Conservation (phyloP, 2,113 vertebrate genomes). For the Anser cygnoides region DNA sequence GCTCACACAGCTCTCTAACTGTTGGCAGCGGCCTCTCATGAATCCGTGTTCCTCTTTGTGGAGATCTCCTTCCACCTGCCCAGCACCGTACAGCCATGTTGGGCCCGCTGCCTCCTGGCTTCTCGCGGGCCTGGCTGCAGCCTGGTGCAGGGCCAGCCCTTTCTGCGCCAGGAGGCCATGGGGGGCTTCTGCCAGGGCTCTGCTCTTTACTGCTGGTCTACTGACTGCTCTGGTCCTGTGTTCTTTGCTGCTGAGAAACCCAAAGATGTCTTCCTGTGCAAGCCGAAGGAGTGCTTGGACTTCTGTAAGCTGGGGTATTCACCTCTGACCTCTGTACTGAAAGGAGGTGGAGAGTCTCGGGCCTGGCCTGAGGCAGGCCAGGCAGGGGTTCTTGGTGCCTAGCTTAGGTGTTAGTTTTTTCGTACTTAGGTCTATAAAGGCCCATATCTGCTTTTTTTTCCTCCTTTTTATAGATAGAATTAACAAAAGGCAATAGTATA, state of each 20-base stretch:
- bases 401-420: neutral
- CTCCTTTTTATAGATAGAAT: fast-evolving
- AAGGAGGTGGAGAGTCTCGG: neutral
- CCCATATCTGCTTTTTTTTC: neutral
- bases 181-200: too few species aligned
- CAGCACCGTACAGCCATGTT: neutral
- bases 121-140: neutral
- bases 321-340: neutral
- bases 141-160: too few species aligned
- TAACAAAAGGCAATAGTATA: neutral
- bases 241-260: neutral
- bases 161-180: too few species aligned
- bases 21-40: neutral
- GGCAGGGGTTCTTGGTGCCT: neutral
- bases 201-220: too few species aligned
- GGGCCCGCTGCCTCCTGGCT: too few species aligned
- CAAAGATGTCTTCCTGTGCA: neutral
- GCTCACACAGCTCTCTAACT: neutral
- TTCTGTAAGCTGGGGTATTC: neutral
- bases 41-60: neutral
- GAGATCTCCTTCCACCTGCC: neutral
- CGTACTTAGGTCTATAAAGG: neutral
- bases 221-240: neutral
- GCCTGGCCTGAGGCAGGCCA: neutral
- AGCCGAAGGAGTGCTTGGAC: neutral